Percentiles rank a stretch among this genome's conserved stretches.
phyloP scores from a whole-genome alignment of 2,113 vertebrate genomes.

The Leptocoma aspasia region DNA sequence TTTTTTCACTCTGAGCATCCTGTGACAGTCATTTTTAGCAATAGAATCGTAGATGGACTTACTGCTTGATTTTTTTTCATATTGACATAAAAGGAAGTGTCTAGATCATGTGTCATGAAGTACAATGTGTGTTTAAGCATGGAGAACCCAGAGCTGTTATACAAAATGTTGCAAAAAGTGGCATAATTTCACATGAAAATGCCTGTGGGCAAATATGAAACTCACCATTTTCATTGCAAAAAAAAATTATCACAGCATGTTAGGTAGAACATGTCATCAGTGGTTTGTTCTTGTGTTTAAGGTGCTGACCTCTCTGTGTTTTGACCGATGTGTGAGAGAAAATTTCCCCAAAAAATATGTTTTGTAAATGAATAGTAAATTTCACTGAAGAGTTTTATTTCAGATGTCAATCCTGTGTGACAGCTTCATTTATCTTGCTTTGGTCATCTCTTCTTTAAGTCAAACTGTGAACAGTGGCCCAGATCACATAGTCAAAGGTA shows the following conservation, averaged over 20 bases:
- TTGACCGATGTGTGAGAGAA: neutral
- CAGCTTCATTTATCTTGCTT: neutral
- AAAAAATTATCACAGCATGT: neutral
- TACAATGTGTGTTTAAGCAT: neutral
- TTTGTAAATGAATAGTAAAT: neutral
- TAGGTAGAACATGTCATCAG: neutral
- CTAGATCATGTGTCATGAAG: neutral
- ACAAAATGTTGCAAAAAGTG: neutral
- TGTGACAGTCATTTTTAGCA: conserved; percentile 22
- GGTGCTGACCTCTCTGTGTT: neutral
- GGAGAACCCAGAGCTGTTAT: neutral
- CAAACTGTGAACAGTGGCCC: neutral
- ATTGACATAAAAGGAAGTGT: neutral
- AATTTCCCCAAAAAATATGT: neutral
- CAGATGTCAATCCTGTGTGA: neutral
- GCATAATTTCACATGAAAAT: neutral
- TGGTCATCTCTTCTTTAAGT: neutral
- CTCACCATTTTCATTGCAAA: neutral
- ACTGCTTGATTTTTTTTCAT: neutral
- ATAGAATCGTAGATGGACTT: neutral
- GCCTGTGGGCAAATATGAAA: neutral
- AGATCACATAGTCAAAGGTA: neutral
- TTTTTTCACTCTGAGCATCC: conserved; percentile 4
- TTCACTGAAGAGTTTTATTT: neutral
- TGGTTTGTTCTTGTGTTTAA: neutral